A percentile compares a stretch with the other conserved stretches of the same genome.
These are phyloP conservation scores for Eulemur rubriventer DNA, from an alignment of 2,797 vertebrate genomes.

Conservation along the genomic window DNA sequence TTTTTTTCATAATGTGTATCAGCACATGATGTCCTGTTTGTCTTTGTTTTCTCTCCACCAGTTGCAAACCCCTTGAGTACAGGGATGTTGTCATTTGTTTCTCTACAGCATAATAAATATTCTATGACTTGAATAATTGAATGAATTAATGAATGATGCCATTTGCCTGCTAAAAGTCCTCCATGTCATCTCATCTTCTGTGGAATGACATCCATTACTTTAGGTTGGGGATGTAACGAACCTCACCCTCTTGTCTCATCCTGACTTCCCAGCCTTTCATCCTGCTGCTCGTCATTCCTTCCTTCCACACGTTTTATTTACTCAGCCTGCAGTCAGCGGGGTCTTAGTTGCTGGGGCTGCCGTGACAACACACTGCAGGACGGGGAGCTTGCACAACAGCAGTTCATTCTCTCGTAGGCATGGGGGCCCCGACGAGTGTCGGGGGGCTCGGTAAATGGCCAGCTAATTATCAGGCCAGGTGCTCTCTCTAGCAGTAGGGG, in stretches of 20 bases:
- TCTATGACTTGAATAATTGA: not conserved
- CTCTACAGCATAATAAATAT: not conserved
- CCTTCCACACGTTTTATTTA: not conserved
- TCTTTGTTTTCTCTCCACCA: not conserved
- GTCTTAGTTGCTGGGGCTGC: not conserved
- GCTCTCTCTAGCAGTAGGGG: not conserved
- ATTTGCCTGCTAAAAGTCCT: not conserved
- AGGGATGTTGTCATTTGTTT: not conserved
- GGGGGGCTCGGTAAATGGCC: not conserved
- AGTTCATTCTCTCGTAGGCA: too few species aligned
- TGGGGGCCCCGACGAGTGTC: too few species aligned
- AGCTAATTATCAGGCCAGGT: too few species aligned
- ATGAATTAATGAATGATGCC: not conserved
- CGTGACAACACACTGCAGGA: not conserved
- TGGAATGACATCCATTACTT: not conserved
- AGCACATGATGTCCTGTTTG: not conserved
- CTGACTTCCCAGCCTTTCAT: not conserved
- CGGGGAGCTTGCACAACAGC: not conserved
- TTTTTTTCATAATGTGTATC: not conserved
- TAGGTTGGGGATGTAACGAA: not conserved
- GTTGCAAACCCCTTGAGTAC: not conserved
- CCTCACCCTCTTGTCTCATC: not conserved
- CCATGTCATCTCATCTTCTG: not conserved
- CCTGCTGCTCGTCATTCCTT: not conserved
- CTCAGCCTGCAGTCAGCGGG: not conserved